phyloP scores from a whole-genome alignment of 2,113 vertebrate species.

The Upupa epops region DNA sequence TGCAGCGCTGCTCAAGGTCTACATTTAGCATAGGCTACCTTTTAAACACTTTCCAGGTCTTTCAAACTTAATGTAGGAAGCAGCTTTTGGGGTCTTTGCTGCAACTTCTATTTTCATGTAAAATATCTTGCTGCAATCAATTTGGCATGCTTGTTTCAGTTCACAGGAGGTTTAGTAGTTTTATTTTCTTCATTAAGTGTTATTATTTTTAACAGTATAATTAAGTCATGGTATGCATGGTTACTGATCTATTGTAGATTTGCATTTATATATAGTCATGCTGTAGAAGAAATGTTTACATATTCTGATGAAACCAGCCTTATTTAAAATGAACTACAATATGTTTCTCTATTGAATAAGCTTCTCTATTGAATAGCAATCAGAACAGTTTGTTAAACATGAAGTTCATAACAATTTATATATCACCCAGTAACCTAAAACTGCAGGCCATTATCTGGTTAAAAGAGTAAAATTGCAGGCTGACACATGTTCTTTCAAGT shows the following conservation, averaged over 20 bases:
- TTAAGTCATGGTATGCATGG: neutral
- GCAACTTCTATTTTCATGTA: neutral
- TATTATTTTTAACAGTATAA: neutral
- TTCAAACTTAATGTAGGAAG: neutral
- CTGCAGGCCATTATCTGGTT: neutral
- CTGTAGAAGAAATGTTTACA: neutral
- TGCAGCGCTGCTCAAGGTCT: conserved; percentile 54
- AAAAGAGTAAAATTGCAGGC: neutral
- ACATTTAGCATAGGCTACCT: conserved; percentile 59
- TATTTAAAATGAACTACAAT: neutral
- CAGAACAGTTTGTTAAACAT: neutral
- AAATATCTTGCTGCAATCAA: neutral
- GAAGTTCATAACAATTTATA: conserved; percentile 8
- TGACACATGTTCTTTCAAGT: neutral
- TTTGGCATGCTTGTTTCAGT: neutral
- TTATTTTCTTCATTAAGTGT: neutral
- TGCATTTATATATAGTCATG: neutral
- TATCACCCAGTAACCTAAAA: conserved; percentile 15
- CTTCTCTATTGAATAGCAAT: neutral
- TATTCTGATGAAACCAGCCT: neutral
- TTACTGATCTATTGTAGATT: neutral
- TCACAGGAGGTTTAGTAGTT: neutral
- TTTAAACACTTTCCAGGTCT: conserved; percentile 35
- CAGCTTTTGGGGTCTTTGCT: neutral
- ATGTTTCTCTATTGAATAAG: neutral